Conservation (phyloP, 64 coral and sea anemone species). For the Porites lutea region DNA sequence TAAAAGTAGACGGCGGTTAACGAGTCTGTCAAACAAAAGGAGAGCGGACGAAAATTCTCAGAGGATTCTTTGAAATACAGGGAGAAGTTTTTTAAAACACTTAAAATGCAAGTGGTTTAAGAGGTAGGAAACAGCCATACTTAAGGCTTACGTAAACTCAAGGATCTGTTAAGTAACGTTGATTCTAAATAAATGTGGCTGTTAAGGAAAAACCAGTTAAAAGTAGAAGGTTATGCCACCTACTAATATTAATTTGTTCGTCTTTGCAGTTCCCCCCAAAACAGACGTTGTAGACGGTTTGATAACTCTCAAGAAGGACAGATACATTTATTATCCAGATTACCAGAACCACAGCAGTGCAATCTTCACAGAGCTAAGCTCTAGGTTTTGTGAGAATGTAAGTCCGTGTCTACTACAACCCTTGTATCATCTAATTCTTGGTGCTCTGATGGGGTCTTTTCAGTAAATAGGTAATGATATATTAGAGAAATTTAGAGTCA, state of each 20-base stretch:
- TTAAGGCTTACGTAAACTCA: no score
- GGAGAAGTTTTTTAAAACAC: background rate
- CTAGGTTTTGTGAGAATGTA: background rate
- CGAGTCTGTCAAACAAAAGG: no score
- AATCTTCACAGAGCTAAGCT: background rate
- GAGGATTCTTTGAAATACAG: background rate
- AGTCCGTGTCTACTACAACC: background rate
- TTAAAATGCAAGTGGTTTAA: background rate
- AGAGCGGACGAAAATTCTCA: no score
- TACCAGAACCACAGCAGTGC: slow-evolving; percentile 38
- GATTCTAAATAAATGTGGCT: background rate
- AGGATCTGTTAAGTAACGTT: no score
- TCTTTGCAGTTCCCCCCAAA: background rate
- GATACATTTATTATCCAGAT: background rate
- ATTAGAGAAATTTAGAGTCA: no score
- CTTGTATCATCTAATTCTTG: no score
- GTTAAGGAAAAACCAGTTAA: background rate
- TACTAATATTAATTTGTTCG: background rate
- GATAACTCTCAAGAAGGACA: background rate
- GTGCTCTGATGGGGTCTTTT: no score
- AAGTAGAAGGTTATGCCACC: background rate
- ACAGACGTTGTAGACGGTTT: background rate
- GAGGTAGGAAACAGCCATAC: no score
- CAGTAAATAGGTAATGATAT: no score
- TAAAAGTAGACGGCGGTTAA: no score